Evolutionary conservation across 2,113 vertebrate species (phyloP), one percentile per base, ranked within the genome.

Genomic region (Empidonax alnorum): DNA sequence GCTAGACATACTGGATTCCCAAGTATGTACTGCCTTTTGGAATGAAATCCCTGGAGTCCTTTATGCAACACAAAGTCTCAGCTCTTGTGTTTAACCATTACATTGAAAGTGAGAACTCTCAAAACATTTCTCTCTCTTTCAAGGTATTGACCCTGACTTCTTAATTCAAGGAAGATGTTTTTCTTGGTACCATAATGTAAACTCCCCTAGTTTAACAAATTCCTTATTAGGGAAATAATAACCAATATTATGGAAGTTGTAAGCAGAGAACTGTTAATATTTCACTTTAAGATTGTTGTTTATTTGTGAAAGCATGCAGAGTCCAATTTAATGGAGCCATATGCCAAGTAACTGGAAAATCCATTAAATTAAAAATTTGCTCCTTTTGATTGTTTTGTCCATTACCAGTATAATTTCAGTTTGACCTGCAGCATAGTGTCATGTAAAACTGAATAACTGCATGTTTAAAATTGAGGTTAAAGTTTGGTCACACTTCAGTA

Each of bases 41-140:
- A 95, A 87, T 90, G 76, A 61, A 93, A 66, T 95, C 89, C 76
- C 90, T 72, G 46, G 83, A 78, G 93, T 68, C 76, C 56, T 95
- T 63, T 94, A 75, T 61, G 88, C 68, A 96, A 90, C 9, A 3
- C 56, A 59, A 56, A 33, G 33, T 69, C 79, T 91, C 50, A n/a
- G 55, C 88, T 73, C 50, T 67, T 77, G 35, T 12, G 20, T 89
- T 94, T 94, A 94, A 94, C 88, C 27, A 20, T 84, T 96, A 61
- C 31, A 25, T 24, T 41, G 66, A 58, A 95, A 89, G 49, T 61
- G 44, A 76, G n/a, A 89, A 31, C 24, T 87, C 23, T 88, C 15
- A 58, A 35, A 86, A 20, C 17, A 22, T 47, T 52, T 35, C 7
- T 55, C 7, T 61, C 3, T 39, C 46, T 37, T 35, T 75, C 39